These are phyloP conservation scores for Zosterops japonicus DNA, from an alignment of 2,113 vertebrate genomes.

Conservation along the genomic window DNA sequence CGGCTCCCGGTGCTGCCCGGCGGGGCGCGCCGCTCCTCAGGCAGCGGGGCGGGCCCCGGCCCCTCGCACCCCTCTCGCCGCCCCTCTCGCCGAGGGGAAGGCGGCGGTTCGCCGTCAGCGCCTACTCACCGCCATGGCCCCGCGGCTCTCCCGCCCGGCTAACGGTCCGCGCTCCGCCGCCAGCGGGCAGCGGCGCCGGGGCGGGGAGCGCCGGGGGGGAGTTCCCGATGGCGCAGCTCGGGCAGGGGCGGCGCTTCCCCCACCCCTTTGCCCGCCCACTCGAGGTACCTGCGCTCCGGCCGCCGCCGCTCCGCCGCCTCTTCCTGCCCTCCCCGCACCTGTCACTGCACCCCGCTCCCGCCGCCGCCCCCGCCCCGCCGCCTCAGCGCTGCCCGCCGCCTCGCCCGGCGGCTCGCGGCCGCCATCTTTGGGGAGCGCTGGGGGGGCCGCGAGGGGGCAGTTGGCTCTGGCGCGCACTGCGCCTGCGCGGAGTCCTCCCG, in stretches of 20 bases:
- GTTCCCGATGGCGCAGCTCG: slow-evolving; percentile 45
- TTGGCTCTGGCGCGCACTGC: no score
- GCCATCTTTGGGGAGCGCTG: no score
- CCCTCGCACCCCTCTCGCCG: not conserved
- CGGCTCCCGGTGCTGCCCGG: not conserved
- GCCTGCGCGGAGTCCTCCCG: no score
- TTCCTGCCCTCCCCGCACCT: not conserved
- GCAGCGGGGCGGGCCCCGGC: not conserved
- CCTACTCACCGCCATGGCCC: slow-evolving; percentile 58
- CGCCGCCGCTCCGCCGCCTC: not conserved
- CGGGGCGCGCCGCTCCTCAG: not conserved
- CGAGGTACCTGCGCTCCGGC: not conserved
- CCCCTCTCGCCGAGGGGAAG: not conserved
- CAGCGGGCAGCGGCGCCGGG: slow-evolving; percentile 14
- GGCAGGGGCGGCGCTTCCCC: slow-evolving; percentile 10
- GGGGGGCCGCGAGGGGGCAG: no score
- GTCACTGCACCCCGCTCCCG: not conserved
- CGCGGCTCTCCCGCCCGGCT: not conserved
- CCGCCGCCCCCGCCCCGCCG: not conserved
- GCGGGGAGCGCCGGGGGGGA: not conserved
- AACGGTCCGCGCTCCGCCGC: slow-evolving; percentile 21
- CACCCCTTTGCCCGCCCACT: slow-evolving; percentile 18
- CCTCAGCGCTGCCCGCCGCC: not conserved
- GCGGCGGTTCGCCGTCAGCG: not conserved
- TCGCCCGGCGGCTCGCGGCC: not conserved